These are phyloP conservation scores for Beaufortia kweichowensis DNA, from an alignment of 2,113 vertebrate species.

Conservation along the genomic window DNA sequence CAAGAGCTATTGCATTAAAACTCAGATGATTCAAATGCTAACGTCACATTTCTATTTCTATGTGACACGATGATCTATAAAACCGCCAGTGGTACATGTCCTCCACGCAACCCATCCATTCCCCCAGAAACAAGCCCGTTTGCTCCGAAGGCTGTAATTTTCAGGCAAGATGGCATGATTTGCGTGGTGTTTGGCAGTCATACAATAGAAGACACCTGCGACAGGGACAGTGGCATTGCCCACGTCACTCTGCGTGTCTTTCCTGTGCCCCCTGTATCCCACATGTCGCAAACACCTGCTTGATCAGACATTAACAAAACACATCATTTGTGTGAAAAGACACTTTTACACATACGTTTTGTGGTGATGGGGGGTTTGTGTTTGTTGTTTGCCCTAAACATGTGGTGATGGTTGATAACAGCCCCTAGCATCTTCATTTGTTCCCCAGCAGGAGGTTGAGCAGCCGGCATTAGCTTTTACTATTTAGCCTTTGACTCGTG, in stretches of 20 bases:
- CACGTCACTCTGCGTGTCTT: conserved; percentile 12
- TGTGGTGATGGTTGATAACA: conserved; percentile 52
- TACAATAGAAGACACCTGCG: conserved; percentile 65
- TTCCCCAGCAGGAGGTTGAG: conserved; percentile 18
- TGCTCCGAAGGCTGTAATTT: conserved; percentile 53
- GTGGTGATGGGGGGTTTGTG: conserved; percentile 10
- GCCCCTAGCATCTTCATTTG: conserved; percentile 25
- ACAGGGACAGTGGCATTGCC: conserved; percentile 29
- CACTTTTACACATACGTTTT: not conserved
- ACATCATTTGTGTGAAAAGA: conserved; percentile 8
- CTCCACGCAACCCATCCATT: conserved; percentile 20
- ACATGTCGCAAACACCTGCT: conserved; percentile 47
- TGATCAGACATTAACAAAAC: conserved; percentile 45
- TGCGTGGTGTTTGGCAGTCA: conserved; percentile 48
- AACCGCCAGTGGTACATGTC: conserved; percentile 8
- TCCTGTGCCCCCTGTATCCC: not conserved
- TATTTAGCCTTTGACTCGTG: not conserved
- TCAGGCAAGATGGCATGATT: conserved; percentile 24
- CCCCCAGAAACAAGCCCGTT: conserved; percentile 39
- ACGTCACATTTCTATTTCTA: conserved; percentile 33
- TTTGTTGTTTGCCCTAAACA: conserved; percentile 44
- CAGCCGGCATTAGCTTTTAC: conserved; percentile 9
- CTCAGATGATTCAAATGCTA: conserved; percentile 34
- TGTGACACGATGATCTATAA: conserved; percentile 23
- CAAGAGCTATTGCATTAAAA: conserved; percentile 31